Evolutionary conservation across 2,113 vertebrate genomes (phyloP), one percentile per base, ranked within the genome.

Genomic region (Oceanites oceanicus): DNA sequence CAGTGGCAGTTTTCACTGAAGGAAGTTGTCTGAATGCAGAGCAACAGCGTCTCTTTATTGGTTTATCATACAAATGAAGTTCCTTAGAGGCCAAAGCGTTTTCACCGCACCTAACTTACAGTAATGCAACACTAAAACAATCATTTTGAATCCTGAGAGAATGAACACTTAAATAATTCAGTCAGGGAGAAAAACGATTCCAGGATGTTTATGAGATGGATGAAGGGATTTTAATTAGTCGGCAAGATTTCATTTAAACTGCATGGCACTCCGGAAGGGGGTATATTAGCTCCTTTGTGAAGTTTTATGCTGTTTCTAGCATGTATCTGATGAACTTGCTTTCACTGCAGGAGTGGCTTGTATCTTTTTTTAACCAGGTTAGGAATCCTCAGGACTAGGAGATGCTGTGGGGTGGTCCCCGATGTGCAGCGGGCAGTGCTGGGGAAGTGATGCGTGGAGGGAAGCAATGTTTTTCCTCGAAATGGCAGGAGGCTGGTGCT

Each of bases 171-270:
- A 81, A 94, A 96, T 94, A 79, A 95, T 92, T 97, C 89, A 94
- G 67, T 36, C 75, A 61, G 56, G 10, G 55, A 92, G 61, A 65
- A 86, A 74, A 94, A 50, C 0, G 3, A 72, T 85, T 87, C 66
- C 77, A 73, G 76, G 91, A 49, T 91, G 80, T 94, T 96, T 94
- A 85, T 91, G 86, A 96, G 80, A 85, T 63, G 92, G 80, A 95
- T 91, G 95, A 95, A 95, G 70, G 70, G 66, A 50, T 97, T 94
- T 96, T 92, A 96, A 97, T 97, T 91, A 96, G 77, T 40, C 15
- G 7, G 49, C 66, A 76, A 44, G 71, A 72, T 88, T 84, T 91
- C 86, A 89, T 96, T 92, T 85, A 49, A 52, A 61, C 5, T 6
- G 7, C 86, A 63, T 0, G 0, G 45, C 27, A 16, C 83, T 85